Percentiles rank a stretch among this genome's conserved stretches.
Conservation (phyloP, 2,888 invertebrate species). For the Antheraea assamensis region DNA sequence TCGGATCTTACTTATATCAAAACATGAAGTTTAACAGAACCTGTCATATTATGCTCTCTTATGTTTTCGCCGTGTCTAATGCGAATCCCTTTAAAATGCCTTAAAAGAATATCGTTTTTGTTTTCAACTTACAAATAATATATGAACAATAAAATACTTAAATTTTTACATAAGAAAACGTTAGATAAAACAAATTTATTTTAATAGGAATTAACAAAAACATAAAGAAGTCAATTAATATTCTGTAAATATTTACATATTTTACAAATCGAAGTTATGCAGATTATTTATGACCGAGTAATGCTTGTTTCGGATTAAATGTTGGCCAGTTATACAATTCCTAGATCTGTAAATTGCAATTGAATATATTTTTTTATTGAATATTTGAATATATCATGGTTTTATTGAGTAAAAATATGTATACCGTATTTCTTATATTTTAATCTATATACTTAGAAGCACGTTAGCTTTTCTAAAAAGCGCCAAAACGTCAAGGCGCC, state of each 20-base stretch:
- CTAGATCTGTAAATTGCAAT: background rate
- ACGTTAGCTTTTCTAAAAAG: too few relatives aligned
- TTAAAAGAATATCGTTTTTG: background rate
- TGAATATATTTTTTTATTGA: too few relatives aligned
- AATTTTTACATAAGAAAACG: background rate
- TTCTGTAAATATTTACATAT: background rate
- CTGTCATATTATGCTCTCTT: conserved; percentile 2
- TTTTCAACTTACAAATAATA: background rate
- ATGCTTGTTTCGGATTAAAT: background rate
- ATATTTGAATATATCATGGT: too few relatives aligned
- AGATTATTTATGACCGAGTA: background rate
- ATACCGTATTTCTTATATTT: too few relatives aligned
- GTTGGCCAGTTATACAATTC: background rate
- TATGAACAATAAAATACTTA: conserved; percentile 3
- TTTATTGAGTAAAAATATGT: too few relatives aligned
- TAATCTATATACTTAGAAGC: too few relatives aligned
- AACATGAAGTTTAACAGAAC: background rate
- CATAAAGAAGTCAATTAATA: background rate
- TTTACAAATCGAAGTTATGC: background rate
- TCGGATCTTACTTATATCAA: background rate
- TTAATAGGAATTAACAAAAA: background rate
- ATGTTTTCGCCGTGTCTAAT: background rate
- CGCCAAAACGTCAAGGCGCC: too few relatives aligned
- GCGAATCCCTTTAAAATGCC: background rate
- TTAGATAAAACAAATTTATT: background rate